Percentiles rank a stretch among this genome's conserved stretches.
These are phyloP conservation scores for Hemiscyllium ocellatum DNA, from an alignment of 2,113 vertebrate species.

Conservation along the genomic window DNA sequence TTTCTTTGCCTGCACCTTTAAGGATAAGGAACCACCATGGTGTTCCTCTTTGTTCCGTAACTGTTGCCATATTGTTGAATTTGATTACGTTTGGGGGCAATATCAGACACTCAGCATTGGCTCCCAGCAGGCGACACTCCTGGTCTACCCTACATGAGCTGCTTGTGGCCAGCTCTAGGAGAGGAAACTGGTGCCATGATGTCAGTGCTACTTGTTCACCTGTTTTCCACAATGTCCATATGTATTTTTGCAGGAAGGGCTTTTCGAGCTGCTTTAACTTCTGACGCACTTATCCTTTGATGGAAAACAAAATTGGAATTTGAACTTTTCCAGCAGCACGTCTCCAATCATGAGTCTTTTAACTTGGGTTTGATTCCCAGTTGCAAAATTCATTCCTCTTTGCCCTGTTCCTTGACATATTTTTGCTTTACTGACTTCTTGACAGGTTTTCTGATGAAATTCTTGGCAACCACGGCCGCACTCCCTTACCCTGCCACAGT, in stretches of 20 bases:
- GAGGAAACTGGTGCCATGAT: background rate
- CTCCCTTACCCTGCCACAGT: background rate
- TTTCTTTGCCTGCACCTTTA: no score
- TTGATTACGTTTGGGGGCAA: no score
- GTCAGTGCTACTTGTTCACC: background rate
- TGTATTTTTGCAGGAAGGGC: background rate
- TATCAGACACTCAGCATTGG: background rate
- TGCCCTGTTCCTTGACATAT: background rate
- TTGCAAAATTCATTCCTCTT: background rate
- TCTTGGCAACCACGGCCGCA: background rate
- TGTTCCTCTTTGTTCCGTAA: background rate
- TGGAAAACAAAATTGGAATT: background rate
- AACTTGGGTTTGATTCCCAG: background rate
- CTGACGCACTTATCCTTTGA: background rate
- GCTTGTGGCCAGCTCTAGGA: background rate
- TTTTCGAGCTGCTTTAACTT: background rate
- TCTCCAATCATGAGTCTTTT: background rate
- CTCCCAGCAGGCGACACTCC: background rate
- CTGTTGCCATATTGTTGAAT: background rate
- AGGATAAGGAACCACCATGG: background rate
- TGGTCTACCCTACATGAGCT: background rate
- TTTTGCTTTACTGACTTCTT: background rate
- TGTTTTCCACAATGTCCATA: background rate
- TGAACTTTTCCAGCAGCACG: background rate
- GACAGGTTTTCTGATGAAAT: slow-evolving; percentile 10